Percentiles rank a stretch among this genome's conserved stretches.
These are phyloP conservation scores for Hippocampus abdominalis DNA, from an alignment of 2,113 vertebrate genomes.

Conservation along the genomic window DNA sequence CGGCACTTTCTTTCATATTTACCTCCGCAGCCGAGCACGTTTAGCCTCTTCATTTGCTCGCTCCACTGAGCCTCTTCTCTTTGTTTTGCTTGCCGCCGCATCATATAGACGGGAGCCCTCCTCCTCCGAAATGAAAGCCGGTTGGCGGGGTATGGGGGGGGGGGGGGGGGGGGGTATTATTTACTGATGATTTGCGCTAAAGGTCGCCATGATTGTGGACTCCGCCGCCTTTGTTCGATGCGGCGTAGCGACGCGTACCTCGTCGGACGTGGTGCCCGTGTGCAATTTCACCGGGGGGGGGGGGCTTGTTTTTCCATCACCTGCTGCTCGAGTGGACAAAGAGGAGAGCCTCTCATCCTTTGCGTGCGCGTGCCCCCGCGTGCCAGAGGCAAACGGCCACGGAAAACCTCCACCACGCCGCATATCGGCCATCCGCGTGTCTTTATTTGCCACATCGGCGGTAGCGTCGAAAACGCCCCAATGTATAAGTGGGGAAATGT, in stretches of 20 bases:
- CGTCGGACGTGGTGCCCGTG: background rate
- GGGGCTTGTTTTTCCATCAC: slow-evolving; percentile 6
- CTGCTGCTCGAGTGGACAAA: slow-evolving; percentile 18
- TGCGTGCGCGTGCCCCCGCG: slow-evolving; percentile 1
- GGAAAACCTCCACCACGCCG: background rate
- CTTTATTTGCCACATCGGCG: slow-evolving; percentile 15
- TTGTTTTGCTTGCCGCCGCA: slow-evolving; percentile 28
- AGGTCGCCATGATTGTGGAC: background rate
- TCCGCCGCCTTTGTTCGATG: background rate
- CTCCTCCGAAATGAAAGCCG: slow-evolving; percentile 10
- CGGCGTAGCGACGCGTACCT: background rate
- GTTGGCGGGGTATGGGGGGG: background rate
- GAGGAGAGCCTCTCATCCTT: slow-evolving; percentile 8
- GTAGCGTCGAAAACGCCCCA: slow-evolving; percentile 14
- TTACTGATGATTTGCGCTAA: slow-evolving; percentile 10
- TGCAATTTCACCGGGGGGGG: slow-evolving; percentile 20
- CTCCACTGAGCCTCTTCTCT: slow-evolving; percentile 13
- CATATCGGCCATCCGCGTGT: background rate
- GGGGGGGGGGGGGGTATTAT: background rate
- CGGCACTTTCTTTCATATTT: slow-evolving; percentile 25
- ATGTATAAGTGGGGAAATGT: slow-evolving; percentile 40
- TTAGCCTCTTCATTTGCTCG: slow-evolving; percentile 24
- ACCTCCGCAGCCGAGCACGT: slow-evolving; percentile 8
- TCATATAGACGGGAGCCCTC: slow-evolving; percentile 13
- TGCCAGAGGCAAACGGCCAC: background rate